Evolutionary conservation across 2,113 vertebrate genomes (phyloP), one percentile per base, ranked within the genome.

Genomic region (Columbina picui): DNA sequence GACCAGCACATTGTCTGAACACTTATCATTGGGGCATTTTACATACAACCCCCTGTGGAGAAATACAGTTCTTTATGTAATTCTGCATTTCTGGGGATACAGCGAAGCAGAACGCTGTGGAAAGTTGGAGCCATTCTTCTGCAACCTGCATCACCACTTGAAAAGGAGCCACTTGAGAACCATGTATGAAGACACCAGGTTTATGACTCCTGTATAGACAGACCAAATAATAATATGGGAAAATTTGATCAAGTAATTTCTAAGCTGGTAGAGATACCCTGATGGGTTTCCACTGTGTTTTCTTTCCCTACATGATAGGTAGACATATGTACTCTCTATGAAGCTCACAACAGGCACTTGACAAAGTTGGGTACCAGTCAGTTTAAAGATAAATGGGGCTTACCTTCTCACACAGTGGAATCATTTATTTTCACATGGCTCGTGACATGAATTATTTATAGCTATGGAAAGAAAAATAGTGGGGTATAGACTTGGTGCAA

Each of bases 401-500:
- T 71, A 60, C 85, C 78, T 86, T 91, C 80, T 94, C 87, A 90
- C 3, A 1, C 49, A 68, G 69, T 59, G 32, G 65, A 83, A 89
- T 91, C 3, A 59, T 95, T 96, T 93, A 70, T 96, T 94, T 96
- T 86, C 67, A 60, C 64, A 49, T 71, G 63, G 73, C 79, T 91
- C 87, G 39, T 94, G 84, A 73, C 53, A 77, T 12, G 2, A 36
- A 67, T 93, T 96, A 94, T 97, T 96, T 97, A 93, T 89, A 94
- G 67, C 84, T 71, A 7, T 85, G 93, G 95, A 94, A 97, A 95
- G 82, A 97, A 97, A 96, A 98, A 93, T 92, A 97, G 59, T 16
- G 53, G 43, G 49, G 80, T 70, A 41, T 53, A 89, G 92, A 61
- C 68, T 57, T 76, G n/a, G 19, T 96, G 49, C 32, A 53, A 12